Evolutionary conservation across 2,888 invertebrate species (phyloP).

Genomic region (Eristalis tenax): DNA sequence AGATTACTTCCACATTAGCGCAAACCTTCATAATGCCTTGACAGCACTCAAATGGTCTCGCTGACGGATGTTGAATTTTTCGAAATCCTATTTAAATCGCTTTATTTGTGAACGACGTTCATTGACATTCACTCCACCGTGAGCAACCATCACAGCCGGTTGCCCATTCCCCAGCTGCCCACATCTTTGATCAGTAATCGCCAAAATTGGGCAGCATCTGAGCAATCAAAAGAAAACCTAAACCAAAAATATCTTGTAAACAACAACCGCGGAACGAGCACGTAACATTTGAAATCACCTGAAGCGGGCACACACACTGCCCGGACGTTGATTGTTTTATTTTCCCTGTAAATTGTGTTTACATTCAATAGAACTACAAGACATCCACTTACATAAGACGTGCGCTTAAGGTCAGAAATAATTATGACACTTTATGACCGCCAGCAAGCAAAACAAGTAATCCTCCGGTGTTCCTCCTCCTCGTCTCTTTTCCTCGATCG

Average conservation of each 20-base stretch:
- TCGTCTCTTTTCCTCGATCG: background rate
- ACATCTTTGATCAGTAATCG: slow-evolving; percentile 24
- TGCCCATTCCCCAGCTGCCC: slow-evolving; percentile 36
- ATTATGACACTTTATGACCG: slow-evolving; percentile 65
- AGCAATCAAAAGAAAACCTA: background rate
- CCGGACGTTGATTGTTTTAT: background rate
- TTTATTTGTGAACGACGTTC: no score
- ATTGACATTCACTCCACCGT: slow-evolving; percentile 66
- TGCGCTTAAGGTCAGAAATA: slow-evolving; percentile 66
- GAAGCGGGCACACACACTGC: background rate
- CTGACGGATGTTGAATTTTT: slow-evolving; percentile 52
- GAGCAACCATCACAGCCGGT: no score
- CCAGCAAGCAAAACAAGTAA: slow-evolving; percentile 58
- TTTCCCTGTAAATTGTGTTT: background rate
- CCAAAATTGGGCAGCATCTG: background rate
- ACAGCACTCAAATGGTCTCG: slow-evolving; percentile 4
- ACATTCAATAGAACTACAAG: slow-evolving; percentile 3
- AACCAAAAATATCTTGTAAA: background rate
- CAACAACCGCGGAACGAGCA: background rate
- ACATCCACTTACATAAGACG: slow-evolving; percentile 57
- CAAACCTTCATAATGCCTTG: background rate
- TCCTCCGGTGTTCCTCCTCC: slow-evolving; percentile 35
- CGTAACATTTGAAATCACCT: slow-evolving; percentile 45
- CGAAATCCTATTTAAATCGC: slow-evolving; percentile 44
- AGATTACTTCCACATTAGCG: background rate